Base-by-base conservation (phyloP, 2,888 invertebrate genomes). In the Andrena hattorfiana region DNA sequence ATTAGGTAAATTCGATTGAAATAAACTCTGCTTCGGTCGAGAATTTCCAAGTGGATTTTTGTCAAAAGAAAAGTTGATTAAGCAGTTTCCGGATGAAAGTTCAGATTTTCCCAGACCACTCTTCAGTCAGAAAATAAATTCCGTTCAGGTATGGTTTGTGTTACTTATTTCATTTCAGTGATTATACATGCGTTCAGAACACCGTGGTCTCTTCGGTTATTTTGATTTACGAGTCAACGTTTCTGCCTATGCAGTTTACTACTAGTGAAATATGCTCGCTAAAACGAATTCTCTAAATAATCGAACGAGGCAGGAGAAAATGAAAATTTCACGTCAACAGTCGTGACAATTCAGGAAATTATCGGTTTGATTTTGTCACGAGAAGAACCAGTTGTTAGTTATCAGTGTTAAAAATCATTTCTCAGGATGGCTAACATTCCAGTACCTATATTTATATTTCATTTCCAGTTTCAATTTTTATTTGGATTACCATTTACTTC, bases 211-310 rank as follows among this genome's bases (percentile, higher is more conserved):
- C 16, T 0, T 42, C 16, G 6, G 7, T n/a, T 3, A 30, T 72
- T 8, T 20, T 28, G 20, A 64, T 72, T 72, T 54, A 72, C 5
- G 20, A 72, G 35, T 8, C 8, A 26, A 51, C n/a, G 8, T 51
- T 63, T 26, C 42, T 60, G 49, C 32, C 71, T 16, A 32, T 54
- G 54, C 54, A 56, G 49, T 7, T 4, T 30, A 23, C 30, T 20
- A 16, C 28, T 49, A 7, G 10, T 64, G 35, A 73, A 73, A 74
- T 67, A 74, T 67, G 59, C 48, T 48, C 23, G 8, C 28, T 16
- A 30, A 74, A 74, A 74, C 48, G 59, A 74, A 67, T 59, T 42
- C 67, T 16, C 16, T 32, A 64, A 64, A 73, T 73, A 73, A 64
- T 73, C 35, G 32, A 73, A 26, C 2, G 26, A 2, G 13, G 1